A percentile compares a stretch with the other conserved stretches of the same genome.
Conservation (phyloP, 2,797 vertebrate genomes). For the Cyclura pinguis region DNA sequence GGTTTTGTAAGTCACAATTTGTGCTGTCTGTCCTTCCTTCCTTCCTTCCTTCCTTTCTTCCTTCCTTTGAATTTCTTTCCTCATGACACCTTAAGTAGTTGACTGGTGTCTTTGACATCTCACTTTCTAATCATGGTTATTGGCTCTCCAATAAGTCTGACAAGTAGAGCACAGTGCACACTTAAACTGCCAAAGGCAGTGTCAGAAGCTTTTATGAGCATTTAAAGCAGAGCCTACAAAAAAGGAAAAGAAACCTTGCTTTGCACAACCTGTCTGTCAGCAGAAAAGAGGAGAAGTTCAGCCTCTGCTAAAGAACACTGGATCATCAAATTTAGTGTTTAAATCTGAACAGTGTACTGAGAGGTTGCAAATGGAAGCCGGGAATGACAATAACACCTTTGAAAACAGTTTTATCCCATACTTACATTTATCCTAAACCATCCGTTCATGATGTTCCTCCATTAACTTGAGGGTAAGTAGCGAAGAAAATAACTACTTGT, state of each 20-base stretch:
- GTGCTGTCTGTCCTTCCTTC: neutral
- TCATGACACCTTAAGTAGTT: fast-evolving
- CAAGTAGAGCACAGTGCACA: neutral
- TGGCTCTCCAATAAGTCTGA: slow-evolving; percentile 6
- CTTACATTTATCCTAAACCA: neutral
- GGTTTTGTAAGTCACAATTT: neutral
- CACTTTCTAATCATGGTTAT: slow-evolving; percentile 21
- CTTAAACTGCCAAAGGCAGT: slow-evolving; percentile 9
- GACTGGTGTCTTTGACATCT: slow-evolving; percentile 13
- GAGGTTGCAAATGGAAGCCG: neutral
- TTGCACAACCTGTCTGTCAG: slow-evolving; percentile 36
- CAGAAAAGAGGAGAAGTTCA: neutral
- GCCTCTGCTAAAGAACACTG: slow-evolving; percentile 2
- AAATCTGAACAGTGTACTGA: neutral
- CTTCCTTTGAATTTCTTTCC: neutral
- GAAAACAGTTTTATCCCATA: neutral
- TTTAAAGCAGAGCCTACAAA: slow-evolving; percentile 27
- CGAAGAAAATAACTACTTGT: neutral
- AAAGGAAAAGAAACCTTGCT: slow-evolving; percentile 12
- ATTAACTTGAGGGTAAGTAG: slow-evolving; percentile 7
- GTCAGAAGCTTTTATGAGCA: neutral
- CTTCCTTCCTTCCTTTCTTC: slow-evolving; percentile 11
- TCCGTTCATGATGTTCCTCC: neutral
- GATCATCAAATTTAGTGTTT: neutral
- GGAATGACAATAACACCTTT: neutral